Percentiles rank a stretch among this genome's conserved stretches.
Evolutionary conservation across 1,140 invertebrate species (phyloP).

Genomic region (Drosophila teissieri): DNA sequence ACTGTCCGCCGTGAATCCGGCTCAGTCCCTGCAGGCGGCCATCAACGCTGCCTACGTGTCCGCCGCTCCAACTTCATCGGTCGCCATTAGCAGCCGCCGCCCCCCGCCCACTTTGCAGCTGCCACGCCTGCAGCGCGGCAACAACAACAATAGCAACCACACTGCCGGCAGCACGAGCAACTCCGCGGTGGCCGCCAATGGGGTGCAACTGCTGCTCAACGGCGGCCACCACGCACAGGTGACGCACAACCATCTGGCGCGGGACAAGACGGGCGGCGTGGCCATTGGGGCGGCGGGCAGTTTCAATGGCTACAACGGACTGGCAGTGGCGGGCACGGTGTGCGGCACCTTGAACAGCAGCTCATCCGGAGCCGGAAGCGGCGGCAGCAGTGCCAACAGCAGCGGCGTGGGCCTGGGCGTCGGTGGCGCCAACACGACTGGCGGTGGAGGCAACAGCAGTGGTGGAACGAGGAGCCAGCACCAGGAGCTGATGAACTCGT

Average conservation of each 20-base stretch:
- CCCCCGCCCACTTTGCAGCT: slow-evolving; percentile 61
- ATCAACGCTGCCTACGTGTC: slow-evolving; percentile 40
- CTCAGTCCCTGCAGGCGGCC: slow-evolving; percentile 51
- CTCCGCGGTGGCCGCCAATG: slow-evolving; percentile 20
- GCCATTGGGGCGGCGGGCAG: slow-evolving; percentile 59
- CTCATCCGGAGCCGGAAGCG: slow-evolving; percentile 18
- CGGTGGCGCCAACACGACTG: neutral
- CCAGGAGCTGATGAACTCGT: slow-evolving; percentile 70
- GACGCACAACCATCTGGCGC: slow-evolving; percentile 14
- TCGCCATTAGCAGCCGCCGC: slow-evolving; percentile 24
- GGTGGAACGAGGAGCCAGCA: slow-evolving; percentile 41
- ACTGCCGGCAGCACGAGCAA: slow-evolving; percentile 4
- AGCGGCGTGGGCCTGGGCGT: slow-evolving; percentile 25
- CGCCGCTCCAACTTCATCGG: slow-evolving; percentile 1
- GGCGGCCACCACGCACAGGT: slow-evolving; percentile 13
- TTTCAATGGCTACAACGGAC: slow-evolving; percentile 68
- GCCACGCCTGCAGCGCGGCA: slow-evolving; percentile 56
- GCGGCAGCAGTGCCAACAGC: slow-evolving; percentile 46
- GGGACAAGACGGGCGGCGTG: slow-evolving; percentile 35
- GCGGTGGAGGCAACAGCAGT: neutral
- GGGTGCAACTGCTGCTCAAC: slow-evolving; percentile 63
- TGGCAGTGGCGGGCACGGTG: slow-evolving; percentile 30
- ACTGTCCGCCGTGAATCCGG: slow-evolving; percentile 69
- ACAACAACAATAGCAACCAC: slow-evolving; percentile 23
- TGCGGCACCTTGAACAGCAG: slow-evolving; percentile 31